Evolutionary conservation across 2,797 vertebrate species (phyloP).

Genomic region (Myripristis jacobus): DNA sequence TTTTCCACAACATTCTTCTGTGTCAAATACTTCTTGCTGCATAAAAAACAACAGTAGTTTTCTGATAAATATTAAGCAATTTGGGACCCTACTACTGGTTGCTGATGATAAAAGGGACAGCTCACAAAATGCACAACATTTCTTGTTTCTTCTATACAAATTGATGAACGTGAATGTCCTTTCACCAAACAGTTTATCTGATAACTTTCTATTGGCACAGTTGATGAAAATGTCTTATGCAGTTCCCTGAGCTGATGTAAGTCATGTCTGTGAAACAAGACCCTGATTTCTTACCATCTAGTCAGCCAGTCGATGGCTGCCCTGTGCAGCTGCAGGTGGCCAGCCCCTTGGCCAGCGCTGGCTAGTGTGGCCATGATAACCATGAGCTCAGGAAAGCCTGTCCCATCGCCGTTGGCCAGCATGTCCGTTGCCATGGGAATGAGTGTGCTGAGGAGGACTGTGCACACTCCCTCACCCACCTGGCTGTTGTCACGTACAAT

Average conservation of each 20-base stretch:
- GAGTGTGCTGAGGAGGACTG: conserved; percentile 94
- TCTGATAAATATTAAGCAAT: not conserved
- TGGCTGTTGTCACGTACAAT: conserved; percentile 99
- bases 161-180: not conserved
- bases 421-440: conserved; percentile 99
- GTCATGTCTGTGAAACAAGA: not conserved
- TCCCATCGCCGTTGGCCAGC: conserved; percentile 93
- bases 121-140: not conserved
- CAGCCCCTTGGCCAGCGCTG: conserved; percentile 95
- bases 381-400: conserved; percentile 98
- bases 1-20: conserved; percentile 99
- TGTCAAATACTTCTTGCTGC: conserved; percentile 97
- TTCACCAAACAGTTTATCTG: not conserved
- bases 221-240: not conserved
- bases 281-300: conserved; percentile 89
- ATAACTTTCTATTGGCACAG: not conserved
- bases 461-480: conserved; percentile 98
- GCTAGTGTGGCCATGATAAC: conserved; percentile 98
- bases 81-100: not conserved
- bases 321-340: conserved; percentile 95
- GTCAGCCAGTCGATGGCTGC: conserved; percentile 96
- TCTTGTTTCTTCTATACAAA: not conserved
- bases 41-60: conserved; percentile 26
- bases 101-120: not conserved
- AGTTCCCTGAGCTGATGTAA: not conserved